phyloP scores from a whole-genome alignment of 2,113 vertebrate species.

The Tachysurus fulvidraco region DNA sequence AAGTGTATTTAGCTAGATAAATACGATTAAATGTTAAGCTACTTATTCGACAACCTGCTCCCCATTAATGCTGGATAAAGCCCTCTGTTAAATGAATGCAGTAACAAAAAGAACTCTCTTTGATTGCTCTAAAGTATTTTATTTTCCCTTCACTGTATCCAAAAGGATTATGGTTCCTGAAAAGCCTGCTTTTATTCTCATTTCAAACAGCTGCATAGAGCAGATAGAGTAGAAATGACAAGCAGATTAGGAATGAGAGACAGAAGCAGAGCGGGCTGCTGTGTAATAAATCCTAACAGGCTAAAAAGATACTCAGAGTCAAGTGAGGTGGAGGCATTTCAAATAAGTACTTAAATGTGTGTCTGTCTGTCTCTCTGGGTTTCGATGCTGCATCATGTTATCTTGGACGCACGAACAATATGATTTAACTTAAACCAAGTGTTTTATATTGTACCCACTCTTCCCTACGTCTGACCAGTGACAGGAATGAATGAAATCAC shows the following conservation, averaged over 20 bases:
- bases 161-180: conserved; percentile 49
- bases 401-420: no score
- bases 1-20: conserved; percentile 13
- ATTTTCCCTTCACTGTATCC: conserved; percentile 30
- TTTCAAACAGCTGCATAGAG: conserved; percentile 41
- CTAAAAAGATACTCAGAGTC: conserved; percentile 9
- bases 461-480: no score
- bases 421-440: no score
- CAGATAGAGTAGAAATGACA: conserved; percentile 32
- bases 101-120: conserved; percentile 36
- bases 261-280: conserved; percentile 22
- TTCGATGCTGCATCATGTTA: background rate
- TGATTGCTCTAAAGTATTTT: conserved; percentile 43
- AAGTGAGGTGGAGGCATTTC: conserved; percentile 18
- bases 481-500: no score
- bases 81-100: conserved; percentile 45
- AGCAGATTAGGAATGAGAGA: conserved; percentile 21
- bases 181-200: conserved; percentile 47
- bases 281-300: conserved; percentile 44
- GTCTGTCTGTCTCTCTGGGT: background rate
- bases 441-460: no score
- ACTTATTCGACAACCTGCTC: conserved; percentile 40
- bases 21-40: conserved; percentile 38
- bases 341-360: background rate
- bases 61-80: conserved; percentile 42